These are phyloP conservation scores for Furcula furcula DNA, from an alignment of 2,888 invertebrate species.

Conservation along the genomic window DNA sequence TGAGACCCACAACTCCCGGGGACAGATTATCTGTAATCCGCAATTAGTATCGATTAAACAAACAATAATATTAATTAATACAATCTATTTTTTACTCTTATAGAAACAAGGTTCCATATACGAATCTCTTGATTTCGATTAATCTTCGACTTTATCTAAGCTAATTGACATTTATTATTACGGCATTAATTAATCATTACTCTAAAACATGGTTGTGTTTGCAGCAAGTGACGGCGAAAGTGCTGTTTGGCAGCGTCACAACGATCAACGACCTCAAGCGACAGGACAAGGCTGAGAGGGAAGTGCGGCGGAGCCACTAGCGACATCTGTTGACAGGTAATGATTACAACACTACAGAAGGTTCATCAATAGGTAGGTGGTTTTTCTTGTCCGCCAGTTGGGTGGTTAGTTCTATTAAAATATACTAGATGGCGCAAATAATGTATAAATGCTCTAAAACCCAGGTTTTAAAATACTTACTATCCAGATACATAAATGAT, in stretches of 20 bases:
- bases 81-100: no score
- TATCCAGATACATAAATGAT: no score
- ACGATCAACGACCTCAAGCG: constrained; percentile 88
- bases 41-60: no score
- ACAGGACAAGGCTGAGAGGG: constrained; percentile 85
- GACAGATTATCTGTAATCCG: no score
- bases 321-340: constrained; percentile 52
- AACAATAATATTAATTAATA: no score
- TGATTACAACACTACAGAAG: constrained; percentile 12
- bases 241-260: constrained; percentile 87
- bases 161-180: constrained; percentile 2
- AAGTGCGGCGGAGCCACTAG: constrained; percentile 81
- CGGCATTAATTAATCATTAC: constrained; percentile 1
- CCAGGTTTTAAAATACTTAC: no score
- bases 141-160: not conserved
- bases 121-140: not conserved
- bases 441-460: not conserved
- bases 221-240: constrained; percentile 87
- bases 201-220: constrained; percentile 19
- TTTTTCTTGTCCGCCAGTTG: constrained; percentile 3
- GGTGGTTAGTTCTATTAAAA: not conserved
- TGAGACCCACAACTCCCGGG: no score
- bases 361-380: constrained; percentile 27
- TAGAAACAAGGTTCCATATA: not conserved
- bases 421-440: constrained; percentile 30